Evolutionary conservation across 1,140 invertebrate genomes (phyloP).

Genomic region (Tigriopus japonicus): DNA sequence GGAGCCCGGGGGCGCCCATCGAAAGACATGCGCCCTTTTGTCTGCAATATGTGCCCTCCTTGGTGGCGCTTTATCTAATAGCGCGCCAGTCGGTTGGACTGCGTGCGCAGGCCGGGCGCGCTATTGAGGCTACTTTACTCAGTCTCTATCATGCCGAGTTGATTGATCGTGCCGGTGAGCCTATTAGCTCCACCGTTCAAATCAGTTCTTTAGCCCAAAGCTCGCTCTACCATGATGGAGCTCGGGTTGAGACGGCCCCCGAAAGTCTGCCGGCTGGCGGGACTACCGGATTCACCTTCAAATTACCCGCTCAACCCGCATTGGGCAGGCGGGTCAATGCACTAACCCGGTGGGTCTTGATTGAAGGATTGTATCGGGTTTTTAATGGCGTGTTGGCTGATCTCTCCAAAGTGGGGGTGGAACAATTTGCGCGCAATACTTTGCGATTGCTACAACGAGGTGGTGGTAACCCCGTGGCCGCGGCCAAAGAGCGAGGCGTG

Average conservation of each 20-base stretch:
- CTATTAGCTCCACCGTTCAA: neutral
- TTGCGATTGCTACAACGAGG: neutral
- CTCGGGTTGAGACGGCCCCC: neutral
- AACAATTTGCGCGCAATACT: neutral
- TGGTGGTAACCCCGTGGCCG: neutral
- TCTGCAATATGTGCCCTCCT: neutral
- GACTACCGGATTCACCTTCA: neutral
- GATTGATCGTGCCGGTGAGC: neutral
- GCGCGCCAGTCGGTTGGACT: neutral
- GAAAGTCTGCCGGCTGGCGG: neutral
- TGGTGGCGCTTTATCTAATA: neutral
- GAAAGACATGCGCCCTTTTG: neutral
- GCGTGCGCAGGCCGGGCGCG: neutral
- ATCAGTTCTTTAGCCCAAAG: neutral
- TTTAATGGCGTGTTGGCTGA: neutral
- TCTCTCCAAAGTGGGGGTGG: neutral
- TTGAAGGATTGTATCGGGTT: neutral
- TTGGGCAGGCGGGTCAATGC: neutral
- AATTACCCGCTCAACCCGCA: neutral
- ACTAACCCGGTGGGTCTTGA: neutral
- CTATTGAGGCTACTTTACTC: neutral
- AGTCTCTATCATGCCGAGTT: neutral
- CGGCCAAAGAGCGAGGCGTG: neutral
- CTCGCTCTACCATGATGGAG: neutral
- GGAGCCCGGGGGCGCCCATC: neutral